Evolutionary conservation across 2,888 invertebrate species (phyloP).

Genomic region (Rutpela maculata): DNA sequence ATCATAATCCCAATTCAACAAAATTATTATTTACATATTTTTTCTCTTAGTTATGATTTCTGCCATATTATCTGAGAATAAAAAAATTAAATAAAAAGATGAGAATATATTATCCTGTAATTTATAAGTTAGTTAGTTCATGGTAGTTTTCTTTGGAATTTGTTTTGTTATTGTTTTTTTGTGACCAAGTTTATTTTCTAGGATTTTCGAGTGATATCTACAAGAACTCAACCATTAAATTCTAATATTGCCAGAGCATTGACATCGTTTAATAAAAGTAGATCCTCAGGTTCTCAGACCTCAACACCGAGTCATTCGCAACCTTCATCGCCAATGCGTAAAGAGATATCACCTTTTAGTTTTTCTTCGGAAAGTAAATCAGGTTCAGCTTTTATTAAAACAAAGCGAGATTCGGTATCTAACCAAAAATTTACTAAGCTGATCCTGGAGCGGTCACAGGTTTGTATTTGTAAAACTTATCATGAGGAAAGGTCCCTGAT

Average conservation of each 20-base stretch:
- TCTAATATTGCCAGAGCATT: constrained; percentile 83
- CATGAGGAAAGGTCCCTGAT: constrained; percentile 3
- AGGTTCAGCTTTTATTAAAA: constrained; percentile 62
- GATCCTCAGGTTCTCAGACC: constrained; percentile 68
- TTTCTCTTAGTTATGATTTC: too few species aligned
- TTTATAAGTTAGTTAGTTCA: not conserved
- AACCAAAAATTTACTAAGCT: constrained; percentile 74
- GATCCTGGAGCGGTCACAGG: constrained; percentile 74
- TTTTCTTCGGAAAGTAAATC: constrained; percentile 65
- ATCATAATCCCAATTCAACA: too few species aligned
- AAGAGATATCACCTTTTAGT: constrained; percentile 77
- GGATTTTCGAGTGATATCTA: constrained; percentile 48
- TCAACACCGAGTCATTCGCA: constrained; percentile 76
- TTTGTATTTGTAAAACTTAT: constrained; percentile 49
- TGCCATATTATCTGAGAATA: too few species aligned
- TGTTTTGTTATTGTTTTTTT: constrained; percentile 36
- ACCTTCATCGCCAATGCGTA: constrained; percentile 83
- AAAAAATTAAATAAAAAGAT: too few species aligned
- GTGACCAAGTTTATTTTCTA: constrained; percentile 43
- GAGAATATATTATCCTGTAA: not conserved
- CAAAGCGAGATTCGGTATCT: constrained; percentile 64
- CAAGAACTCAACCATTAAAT: constrained; percentile 75
- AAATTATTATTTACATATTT: too few species aligned
- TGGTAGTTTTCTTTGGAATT: constrained; percentile 2
- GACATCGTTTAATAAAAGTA: constrained; percentile 72